Conservation (phyloP, 2,888 invertebrate species). For the Drosophila phalerata region DNA sequence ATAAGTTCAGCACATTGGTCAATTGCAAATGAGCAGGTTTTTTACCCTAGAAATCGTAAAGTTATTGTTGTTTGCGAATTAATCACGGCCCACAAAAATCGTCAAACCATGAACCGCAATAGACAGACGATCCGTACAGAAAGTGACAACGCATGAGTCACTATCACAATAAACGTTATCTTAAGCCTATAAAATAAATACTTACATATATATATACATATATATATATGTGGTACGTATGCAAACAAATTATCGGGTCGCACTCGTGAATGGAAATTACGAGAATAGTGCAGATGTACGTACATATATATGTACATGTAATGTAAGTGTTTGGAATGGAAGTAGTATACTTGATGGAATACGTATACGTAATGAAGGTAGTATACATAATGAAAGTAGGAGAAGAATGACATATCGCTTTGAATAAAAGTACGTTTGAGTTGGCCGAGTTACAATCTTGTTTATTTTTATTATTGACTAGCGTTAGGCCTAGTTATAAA, state of each 20-base stretch:
- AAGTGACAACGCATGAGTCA: constrained; percentile 37
- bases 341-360: no score
- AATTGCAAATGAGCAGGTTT: constrained; percentile 6
- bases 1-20: constrained; percentile 13
- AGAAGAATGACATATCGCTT: constrained; percentile 3
- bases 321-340: background rate
- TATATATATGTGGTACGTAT: background rate
- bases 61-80: constrained; percentile 10
- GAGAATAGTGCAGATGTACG: background rate
- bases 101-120: constrained; percentile 1
- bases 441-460: constrained; percentile 50
- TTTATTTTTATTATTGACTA: constrained; percentile 47
- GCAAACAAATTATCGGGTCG: constrained; percentile 2
- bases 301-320: background rate
- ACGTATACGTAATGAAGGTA: background rate
- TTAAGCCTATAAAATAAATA: constrained; percentile 20
- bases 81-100: constrained; percentile 18
- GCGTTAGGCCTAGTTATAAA: constrained; percentile 37
- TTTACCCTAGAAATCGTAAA: constrained; percentile 1
- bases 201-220: background rate
- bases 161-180: constrained; percentile 35
- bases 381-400: background rate
- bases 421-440: background rate
- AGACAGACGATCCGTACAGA: constrained; percentile 25
- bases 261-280: constrained; percentile 31